These are phyloP conservation scores for Chrysomallon squamiferum DNA, from an alignment of 1,140 invertebrate genomes.

Conservation along the genomic window DNA sequence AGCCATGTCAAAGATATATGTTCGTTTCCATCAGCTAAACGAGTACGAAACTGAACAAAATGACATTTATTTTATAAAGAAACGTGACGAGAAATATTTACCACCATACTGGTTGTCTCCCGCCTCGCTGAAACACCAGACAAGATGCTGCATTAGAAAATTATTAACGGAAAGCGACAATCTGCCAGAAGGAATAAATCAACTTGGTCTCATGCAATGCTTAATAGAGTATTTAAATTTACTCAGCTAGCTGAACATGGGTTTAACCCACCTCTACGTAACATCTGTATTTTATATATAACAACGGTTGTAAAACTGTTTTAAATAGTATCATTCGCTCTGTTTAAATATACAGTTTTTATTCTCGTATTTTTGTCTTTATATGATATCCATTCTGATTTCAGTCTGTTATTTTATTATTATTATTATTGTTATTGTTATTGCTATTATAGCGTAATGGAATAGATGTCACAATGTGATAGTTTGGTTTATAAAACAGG, in stretches of 20 bases:
- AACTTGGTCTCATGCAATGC: conserved; percentile 1
- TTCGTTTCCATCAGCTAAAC: conserved; percentile 13
- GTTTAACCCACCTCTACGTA: not conserved
- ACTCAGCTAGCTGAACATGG: not conserved
- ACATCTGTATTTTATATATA: not conserved
- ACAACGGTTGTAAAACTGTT: too few species aligned
- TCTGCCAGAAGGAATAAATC: conserved; percentile 14
- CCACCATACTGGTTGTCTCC: conserved; percentile 16
- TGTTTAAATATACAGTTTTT: too few species aligned
- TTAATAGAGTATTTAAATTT: conserved; percentile 1
- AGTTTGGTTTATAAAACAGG: too few species aligned
- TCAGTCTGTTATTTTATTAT: too few species aligned
- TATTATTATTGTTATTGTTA: too few species aligned
- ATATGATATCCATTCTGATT: too few species aligned
- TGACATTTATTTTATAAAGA: conserved; percentile 17
- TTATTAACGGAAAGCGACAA: conserved; percentile 8
- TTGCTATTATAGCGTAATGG: too few species aligned
- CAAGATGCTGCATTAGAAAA: conserved; percentile 16
- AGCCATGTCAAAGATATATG: conserved; percentile 8
- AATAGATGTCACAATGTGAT: too few species aligned
- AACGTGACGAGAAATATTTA: conserved; percentile 4
- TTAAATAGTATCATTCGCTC: too few species aligned
- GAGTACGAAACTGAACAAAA: not conserved
- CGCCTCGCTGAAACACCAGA: conserved; percentile 20
- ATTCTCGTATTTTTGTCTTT: too few species aligned